Base-by-base conservation (phyloP, 2,797 vertebrate species). In the Otus scops region DNA sequence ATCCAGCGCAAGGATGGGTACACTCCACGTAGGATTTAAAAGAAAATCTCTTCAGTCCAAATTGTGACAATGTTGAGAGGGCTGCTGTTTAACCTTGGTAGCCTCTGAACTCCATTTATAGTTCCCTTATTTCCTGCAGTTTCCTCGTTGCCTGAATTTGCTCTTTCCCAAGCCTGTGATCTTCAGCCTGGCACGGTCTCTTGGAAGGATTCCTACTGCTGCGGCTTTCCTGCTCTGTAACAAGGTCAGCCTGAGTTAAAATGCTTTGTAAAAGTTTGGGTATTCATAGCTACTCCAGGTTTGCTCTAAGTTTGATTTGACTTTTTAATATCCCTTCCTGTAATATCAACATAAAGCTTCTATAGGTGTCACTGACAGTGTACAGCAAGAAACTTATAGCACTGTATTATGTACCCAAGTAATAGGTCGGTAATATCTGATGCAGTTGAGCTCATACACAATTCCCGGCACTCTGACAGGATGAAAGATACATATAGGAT, bases 401-500 rank as follows among this genome's bases (percentile, higher is more conserved):
- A 1, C 77, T 30, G 23, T 26, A 10, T 30, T 30, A 24, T 0
- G 3, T n/a, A 34, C 54, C 63, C 6, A 7, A 57, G 41, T 0
- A 0, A 34, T 17, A 14, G n/a, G 56, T 32, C 9, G 13, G 22
- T 15, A 14, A 43, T 23, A 38, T 1, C n/a, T n/a, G 53, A 10
- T 27, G 59, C 26, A 20, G 28, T 3, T 50, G 74, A 73, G 67
- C 18, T 81, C 20, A 6, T 3, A 30, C 48, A 6, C 30, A 34
- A n/a, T 26, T 65, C 24, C 21, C 39, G 43, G 5, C 4, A 2
- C 12, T 60, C 57, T 1, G 0, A 17, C 50, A 53, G 50, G 23
- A n/a, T 79, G 34, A 0, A 0, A 48, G 34, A 34, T 24, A 18
- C 56, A 13, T 8, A 23, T 18, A 27, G 10, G n/a, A 41, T 51